Base-by-base conservation (phyloP, 2,113 vertebrate genomes). In the Upupa epops region DNA sequence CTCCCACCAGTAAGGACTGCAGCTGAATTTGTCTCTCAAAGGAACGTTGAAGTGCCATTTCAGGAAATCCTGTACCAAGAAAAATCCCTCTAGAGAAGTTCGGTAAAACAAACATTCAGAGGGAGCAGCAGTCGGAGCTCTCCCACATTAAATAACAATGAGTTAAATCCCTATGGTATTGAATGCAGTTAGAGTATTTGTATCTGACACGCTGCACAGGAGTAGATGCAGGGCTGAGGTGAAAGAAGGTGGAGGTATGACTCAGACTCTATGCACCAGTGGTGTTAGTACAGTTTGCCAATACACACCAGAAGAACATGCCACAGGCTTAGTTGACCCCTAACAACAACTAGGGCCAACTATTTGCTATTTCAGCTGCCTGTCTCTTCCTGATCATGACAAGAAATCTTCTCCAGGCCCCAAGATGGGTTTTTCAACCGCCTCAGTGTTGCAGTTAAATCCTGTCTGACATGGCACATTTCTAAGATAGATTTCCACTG, bases 291-390 rank as follows among this genome's bases (percentile, higher is more conserved):
- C 8, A 34, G 52, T 54, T 60, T 54, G 45, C 46, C 36, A 28
- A 20, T 13, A 22, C 2, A 1, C 9, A n/a, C 32, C 31, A 59
- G 17, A 10, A 76, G 17, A 18, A 29, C 3, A 3, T 29, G 34
- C 32, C 42, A 66, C 14, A 56, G 31, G 32, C 26, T 52, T 51
- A 36, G 51, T 6, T 31, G 8, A 46, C 2, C 48, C 14, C 31
- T 60, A 24, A 31, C 9, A 32, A 32, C 24, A 16, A 22, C 4
- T 66, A 29, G 7, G 8, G 58, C 4, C 0, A 0, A 8, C 26
- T 49, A 40, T 20, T 66, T 58, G 36, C 31, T 29, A 5, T 5
- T 17, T 8, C 28, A 51, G 7, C 6, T n/a, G 20, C 6, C 14
- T 61, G 12, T 49, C 4, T 22, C 34, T 63, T 78, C 42, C 15